Percentiles rank a stretch among this genome's conserved stretches.
Evolutionary conservation across 2,797 vertebrate genomes (phyloP).

Genomic region (Carapus acus): DNA sequence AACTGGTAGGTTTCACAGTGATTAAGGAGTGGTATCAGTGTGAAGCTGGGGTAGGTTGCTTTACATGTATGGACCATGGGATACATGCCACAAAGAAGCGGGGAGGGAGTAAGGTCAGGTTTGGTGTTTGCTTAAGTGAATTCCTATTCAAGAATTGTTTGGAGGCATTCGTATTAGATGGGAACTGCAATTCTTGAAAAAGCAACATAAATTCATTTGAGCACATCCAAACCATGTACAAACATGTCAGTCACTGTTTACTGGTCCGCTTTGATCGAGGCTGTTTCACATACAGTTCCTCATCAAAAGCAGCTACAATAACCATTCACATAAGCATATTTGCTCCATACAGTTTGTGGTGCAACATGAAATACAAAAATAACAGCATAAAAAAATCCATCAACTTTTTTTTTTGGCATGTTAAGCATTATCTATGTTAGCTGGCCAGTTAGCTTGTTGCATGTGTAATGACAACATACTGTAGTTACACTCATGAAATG

Average conservation of each 20-base stretch:
- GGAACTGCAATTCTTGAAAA: constrained; percentile 33
- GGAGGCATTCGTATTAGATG: constrained; percentile 15
- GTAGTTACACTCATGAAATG: neutral
- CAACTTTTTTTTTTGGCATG: too few relatives aligned
- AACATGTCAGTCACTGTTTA: too few relatives aligned
- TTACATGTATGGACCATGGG: constrained; percentile 16
- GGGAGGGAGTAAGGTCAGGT: constrained; percentile 3
- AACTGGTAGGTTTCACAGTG: constrained; percentile 47
- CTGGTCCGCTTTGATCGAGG: too few relatives aligned
- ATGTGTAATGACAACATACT: constrained; percentile 16
- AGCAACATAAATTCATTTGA: constrained; percentile 26
- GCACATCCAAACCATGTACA: constrained; percentile 31
- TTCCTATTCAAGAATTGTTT: constrained; percentile 28
- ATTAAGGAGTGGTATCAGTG: constrained; percentile 37
- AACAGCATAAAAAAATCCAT: too few relatives aligned
- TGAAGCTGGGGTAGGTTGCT: constrained; percentile 30
- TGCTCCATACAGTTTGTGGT: neutral
- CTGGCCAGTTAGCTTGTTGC: constrained; percentile 14
- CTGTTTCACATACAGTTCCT: constrained; percentile 5
- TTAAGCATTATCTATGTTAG: too few relatives aligned
- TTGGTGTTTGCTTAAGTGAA: constrained; percentile 23
- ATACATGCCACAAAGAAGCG: constrained; percentile 35
- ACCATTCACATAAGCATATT: constrained; percentile 19
- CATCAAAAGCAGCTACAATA: constrained; percentile 6
- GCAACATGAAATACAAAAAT: constrained; percentile 3